Base-by-base conservation (phyloP, 2,797 vertebrate genomes). In the Poecilia velifera region DNA sequence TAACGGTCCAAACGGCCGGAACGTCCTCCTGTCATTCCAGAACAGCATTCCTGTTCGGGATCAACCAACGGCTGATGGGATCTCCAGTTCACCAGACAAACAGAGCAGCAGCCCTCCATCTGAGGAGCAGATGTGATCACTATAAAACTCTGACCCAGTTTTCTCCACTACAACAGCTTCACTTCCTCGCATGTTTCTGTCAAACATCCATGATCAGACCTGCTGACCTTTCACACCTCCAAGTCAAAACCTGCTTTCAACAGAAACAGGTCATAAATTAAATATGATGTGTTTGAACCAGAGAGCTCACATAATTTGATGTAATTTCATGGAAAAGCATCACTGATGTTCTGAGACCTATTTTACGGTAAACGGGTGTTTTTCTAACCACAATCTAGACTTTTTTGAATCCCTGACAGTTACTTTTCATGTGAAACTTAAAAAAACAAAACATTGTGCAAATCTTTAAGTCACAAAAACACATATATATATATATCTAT, bases 1-100 rank as follows among this genome's bases (percentile, higher is more conserved):
- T 2, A 1, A 39, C 13, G 13, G 28, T 22, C 31, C 28, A 72
- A 85, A 82, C 86, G 25, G 79, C 74, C 81, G 6, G n/a, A 16
- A 73, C 20, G n/a, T 57, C 78, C 34, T 31, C 34, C 25, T 62
- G 76, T 80, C 13, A 7, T 4, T 86, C 62, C 79, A 66, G 80
- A 77, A 64, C 31, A 49, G 77, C 79, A 31, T 81, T 80, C 82
- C 53, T 36, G 79, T 36, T 5, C 55, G 57, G 59, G 0, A 76
- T 76, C 81, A 16, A 79, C 41, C 55, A 0, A 70, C 41, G 3
- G 34, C 62, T 66, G 64, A 41, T 25, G 64, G 25, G 41, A 28
- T 71, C 68, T 45, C 73, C 84, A 75, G 74, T 70, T 78, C 73
- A 77, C 16, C 85, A 73, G 79, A 84, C 75, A 68, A 43, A 80